Evolutionary conservation across 2,888 invertebrate genomes (phyloP).

Genomic region (Tortricodes alternella): DNA sequence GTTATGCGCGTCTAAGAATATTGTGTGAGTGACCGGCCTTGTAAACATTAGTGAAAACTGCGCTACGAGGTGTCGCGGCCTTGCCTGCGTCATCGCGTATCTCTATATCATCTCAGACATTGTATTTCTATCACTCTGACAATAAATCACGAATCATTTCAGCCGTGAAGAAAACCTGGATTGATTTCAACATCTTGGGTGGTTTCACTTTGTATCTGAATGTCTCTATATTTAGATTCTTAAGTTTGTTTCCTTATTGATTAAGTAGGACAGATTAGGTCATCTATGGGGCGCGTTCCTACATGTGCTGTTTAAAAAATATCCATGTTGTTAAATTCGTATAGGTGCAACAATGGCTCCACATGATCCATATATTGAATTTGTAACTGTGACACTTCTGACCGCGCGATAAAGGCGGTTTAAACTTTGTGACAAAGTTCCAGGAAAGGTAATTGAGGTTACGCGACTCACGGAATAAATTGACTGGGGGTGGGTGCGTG

Average conservation of each 20-base stretch:
- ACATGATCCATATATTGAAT: no score
- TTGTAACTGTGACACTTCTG: neutral
- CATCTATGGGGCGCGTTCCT: no score
- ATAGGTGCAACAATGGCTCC: no score
- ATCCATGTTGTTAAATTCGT: no score
- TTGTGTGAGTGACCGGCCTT: slow-evolving; percentile 67
- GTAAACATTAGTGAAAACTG: slow-evolving; percentile 53
- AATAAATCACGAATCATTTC: neutral
- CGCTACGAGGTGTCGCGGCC: slow-evolving; percentile 22
- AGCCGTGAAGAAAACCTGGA: slow-evolving; percentile 10
- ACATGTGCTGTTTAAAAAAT: no score
- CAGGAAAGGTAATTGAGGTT: slow-evolving; percentile 29
- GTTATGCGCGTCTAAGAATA: slow-evolving; percentile 39
- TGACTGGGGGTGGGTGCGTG: slow-evolving; percentile 42
- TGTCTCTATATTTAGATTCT: no score
- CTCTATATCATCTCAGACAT: slow-evolving; percentile 1
- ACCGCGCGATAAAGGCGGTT: neutral
- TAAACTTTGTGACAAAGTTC: slow-evolving; percentile 19
- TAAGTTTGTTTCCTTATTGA: no score
- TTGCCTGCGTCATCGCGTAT: slow-evolving; percentile 33
- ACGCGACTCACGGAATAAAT: slow-evolving; percentile 25
- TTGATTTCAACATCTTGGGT: slow-evolving; percentile 14
- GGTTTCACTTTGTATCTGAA: neutral
- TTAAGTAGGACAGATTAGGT: no score
- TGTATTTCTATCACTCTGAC: slow-evolving; percentile 1